phyloP scores from a whole-genome alignment of 2,888 invertebrate species.

The Loripinus fragilis region DNA sequence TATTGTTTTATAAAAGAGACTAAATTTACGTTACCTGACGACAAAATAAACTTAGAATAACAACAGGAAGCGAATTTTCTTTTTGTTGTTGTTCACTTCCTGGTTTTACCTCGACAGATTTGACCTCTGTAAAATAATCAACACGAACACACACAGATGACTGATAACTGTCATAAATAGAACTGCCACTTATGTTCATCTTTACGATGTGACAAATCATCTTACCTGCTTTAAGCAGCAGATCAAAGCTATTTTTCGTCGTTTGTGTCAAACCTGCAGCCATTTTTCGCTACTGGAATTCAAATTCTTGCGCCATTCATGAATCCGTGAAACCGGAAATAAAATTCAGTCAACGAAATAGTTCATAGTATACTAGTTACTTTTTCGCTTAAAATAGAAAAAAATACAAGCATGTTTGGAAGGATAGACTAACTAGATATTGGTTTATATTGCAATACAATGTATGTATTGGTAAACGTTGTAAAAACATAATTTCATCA shows the following conservation, averaged over 20 bases:
- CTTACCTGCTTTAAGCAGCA: conserved; percentile 76
- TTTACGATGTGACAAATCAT: not conserved
- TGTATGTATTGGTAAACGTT: too few relatives aligned
- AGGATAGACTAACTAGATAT: too few relatives aligned
- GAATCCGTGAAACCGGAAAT: conserved; percentile 64
- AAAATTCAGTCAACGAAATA: conserved; percentile 53
- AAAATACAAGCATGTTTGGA: too few relatives aligned
- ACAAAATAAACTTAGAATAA: not conserved
- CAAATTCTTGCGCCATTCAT: conserved; percentile 65
- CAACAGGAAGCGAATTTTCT: conserved; percentile 69
- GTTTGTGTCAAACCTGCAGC: conserved; percentile 59
- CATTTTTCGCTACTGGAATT: conserved; percentile 61
- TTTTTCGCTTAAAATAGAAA: too few relatives aligned
- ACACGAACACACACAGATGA: not conserved
- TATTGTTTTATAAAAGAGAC: too few relatives aligned
- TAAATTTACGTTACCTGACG: too few relatives aligned
- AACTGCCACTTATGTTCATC: conserved; percentile 7
- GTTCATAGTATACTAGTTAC: conserved; percentile 28
- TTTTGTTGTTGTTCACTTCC: conserved; percentile 72
- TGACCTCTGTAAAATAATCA: conserved; percentile 10
- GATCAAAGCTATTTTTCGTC: conserved; percentile 68
- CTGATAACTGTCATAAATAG: not conserved
- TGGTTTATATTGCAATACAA: too few relatives aligned
- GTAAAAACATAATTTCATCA: too few relatives aligned
- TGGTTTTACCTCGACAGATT: conserved; percentile 59